These are phyloP conservation scores for Elmis aenea DNA, from an alignment of 2,888 invertebrate species.

Conservation along the genomic window DNA sequence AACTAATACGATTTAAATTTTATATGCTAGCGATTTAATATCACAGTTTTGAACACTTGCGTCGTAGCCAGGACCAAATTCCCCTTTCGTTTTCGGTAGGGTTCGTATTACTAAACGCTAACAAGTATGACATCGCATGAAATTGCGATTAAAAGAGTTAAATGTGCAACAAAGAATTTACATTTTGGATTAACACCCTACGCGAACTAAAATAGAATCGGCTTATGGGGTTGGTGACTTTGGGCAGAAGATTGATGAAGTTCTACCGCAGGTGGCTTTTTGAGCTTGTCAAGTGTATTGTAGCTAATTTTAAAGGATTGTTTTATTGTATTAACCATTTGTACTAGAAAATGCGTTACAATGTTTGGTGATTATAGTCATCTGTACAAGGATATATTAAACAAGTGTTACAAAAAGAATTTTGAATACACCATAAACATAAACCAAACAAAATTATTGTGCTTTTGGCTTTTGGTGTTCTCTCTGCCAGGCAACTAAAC, in stretches of 20 bases:
- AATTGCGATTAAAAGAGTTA: slow-evolving; percentile 45
- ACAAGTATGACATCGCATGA: slow-evolving; percentile 45
- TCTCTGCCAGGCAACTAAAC: too few species aligned
- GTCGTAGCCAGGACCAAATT: slow-evolving; percentile 1
- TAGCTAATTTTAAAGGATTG: too few species aligned
- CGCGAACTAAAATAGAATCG: slow-evolving; percentile 31
- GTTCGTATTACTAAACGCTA: slow-evolving; percentile 32
- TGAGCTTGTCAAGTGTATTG: too few species aligned
- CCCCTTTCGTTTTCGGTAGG: slow-evolving; percentile 12
- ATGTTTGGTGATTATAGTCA: too few species aligned
- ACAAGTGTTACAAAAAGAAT: too few species aligned
- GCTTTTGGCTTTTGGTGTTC: too few species aligned
- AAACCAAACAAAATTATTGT: too few species aligned
- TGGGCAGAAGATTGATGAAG: slow-evolving; percentile 39
- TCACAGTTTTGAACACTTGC: slow-evolving; percentile 13
- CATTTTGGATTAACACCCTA: slow-evolving; percentile 39
- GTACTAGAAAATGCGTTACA: too few species aligned
- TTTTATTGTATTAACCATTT: too few species aligned
- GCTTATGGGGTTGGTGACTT: slow-evolving; percentile 27
- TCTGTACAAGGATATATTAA: too few species aligned
- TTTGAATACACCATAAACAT: too few species aligned
- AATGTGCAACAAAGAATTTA: slow-evolving; percentile 42
- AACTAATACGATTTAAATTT: slow-evolving; percentile 15
- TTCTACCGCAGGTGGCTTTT: slow-evolving; percentile 40
- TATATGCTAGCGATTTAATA: slow-evolving; percentile 1